Percentiles rank a stretch among this genome's conserved stretches.
These are phyloP conservation scores for Euplexia lucipara DNA, from an alignment of 2,888 invertebrate species.

Conservation along the genomic window DNA sequence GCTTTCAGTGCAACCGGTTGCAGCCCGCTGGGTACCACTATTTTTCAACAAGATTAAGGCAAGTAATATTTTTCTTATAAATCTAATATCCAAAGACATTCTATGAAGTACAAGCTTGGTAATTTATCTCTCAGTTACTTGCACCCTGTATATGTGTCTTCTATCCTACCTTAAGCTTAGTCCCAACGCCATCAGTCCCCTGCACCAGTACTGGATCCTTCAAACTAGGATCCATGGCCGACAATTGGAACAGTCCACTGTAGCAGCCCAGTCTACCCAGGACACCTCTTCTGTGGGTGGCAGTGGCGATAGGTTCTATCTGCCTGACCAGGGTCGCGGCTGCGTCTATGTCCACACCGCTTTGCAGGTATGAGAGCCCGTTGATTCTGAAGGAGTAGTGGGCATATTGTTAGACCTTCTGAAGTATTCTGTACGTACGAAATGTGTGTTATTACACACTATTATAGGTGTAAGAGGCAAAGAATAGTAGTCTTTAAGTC, in stretches of 20 bases:
- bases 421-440: not conserved
- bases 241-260: conserved; percentile 97
- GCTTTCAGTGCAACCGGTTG: too few species aligned
- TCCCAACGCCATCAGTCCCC: conserved; percentile 99
- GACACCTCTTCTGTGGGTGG: conserved; percentile 95
- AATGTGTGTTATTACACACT: too few species aligned
- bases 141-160: not conserved
- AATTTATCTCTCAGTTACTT: too few species aligned
- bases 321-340: conserved; percentile 96
- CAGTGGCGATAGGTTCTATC: conserved; percentile 95
- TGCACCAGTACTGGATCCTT: conserved; percentile 97
- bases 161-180: conserved; percentile 95
- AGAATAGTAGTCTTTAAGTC: too few species aligned
- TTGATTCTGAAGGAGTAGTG: conserved; percentile 82
- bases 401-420: conserved; percentile 19
- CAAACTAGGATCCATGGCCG: conserved; percentile 92
- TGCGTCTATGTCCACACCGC: conserved; percentile 98
- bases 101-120: too few species aligned
- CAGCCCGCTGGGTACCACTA: too few species aligned
- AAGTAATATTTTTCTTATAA: too few species aligned
- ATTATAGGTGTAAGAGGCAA: too few species aligned
- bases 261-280: conserved; percentile 97
- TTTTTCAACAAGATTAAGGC: too few species aligned
- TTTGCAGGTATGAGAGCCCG: conserved; percentile 95
- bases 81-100: too few species aligned